Conservation (phyloP, 2,888 invertebrate species). For the Andricus quercusramuli region DNA sequence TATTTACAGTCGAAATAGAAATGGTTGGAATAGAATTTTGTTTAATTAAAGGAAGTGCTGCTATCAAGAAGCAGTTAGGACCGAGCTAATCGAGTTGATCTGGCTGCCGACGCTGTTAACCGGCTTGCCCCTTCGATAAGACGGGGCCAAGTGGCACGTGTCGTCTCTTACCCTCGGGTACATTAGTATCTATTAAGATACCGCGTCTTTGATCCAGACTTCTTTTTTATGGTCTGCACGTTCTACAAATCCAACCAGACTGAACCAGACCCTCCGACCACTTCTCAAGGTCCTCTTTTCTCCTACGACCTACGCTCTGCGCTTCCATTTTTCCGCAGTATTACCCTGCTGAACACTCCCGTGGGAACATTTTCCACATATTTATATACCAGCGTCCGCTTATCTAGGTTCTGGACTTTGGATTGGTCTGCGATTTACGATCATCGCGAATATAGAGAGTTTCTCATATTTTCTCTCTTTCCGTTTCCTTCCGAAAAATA, state of each 20-base stretch:
- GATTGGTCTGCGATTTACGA: slow-evolving; percentile 64
- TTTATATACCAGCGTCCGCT: slow-evolving; percentile 69
- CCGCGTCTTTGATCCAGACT: slow-evolving; percentile 37
- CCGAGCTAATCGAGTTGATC: slow-evolving; percentile 25
- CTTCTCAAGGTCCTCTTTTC: slow-evolving; percentile 32
- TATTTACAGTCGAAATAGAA: background rate
- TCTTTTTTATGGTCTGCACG: slow-evolving; percentile 37
- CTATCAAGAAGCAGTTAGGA: slow-evolving; percentile 16
- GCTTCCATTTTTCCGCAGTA: slow-evolving; percentile 46
- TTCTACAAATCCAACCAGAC: slow-evolving; percentile 43
- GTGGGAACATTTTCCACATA: slow-evolving; percentile 74
- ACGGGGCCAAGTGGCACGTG: slow-evolving; percentile 69
- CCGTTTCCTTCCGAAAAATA: background rate
- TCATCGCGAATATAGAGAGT: slow-evolving; percentile 48
- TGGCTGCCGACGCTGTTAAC: slow-evolving; percentile 36
- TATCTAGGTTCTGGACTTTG: slow-evolving; percentile 66
- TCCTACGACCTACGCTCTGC: background rate
- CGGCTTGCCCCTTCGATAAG: slow-evolving; percentile 46
- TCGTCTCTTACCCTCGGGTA: slow-evolving; percentile 53
- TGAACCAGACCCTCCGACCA: slow-evolving; percentile 20
- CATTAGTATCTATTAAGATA: slow-evolving; percentile 52
- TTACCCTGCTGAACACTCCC: slow-evolving; percentile 59
- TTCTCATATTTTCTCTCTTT: background rate
- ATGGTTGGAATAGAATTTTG: background rate
- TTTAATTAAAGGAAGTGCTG: slow-evolving; percentile 19